A percentile compares a stretch with the other conserved stretches of the same genome.
Evolutionary conservation across 2,797 vertebrate species (phyloP).

Genomic region (Sebastes minor): DNA sequence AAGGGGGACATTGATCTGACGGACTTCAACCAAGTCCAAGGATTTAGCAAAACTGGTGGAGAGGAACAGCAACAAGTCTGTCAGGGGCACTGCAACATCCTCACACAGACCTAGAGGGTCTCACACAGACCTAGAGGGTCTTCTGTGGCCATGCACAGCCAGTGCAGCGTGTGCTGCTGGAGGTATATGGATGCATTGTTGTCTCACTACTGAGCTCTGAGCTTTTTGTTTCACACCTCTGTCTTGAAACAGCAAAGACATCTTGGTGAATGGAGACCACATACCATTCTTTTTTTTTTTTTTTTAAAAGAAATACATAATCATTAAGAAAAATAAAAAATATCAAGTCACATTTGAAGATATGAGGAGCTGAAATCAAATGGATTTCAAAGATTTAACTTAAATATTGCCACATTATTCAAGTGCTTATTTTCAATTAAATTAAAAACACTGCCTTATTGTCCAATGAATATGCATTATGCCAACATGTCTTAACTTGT

Average conservation of each 20-base stretch:
- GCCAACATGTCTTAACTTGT: conserved; percentile 10
- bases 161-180: conserved; percentile 44
- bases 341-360: not conserved
- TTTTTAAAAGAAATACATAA: not conserved
- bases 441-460: not conserved
- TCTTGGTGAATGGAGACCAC: not conserved
- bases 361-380: not conserved
- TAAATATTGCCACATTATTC: not conserved
- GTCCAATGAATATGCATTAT: not conserved
- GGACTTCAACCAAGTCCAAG: conserved; percentile 13
- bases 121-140: conserved; percentile 5
- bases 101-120: conserved; percentile 20
- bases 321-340: not conserved
- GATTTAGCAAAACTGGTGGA: conserved; percentile 25
- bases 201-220: conserved; percentile 29
- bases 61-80: conserved; percentile 69
- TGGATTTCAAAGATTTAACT: not conserved
- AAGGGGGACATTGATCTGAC: not conserved
- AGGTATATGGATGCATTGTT: conserved; percentile 47
- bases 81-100: conserved; percentile 29
- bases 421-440: not conserved
- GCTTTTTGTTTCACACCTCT: conserved; percentile 33
- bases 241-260: conserved; percentile 21
- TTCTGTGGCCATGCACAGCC: conserved; percentile 12
- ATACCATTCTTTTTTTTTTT: too few species aligned